A percentile compares a stretch with the other conserved stretches of the same genome.
Evolutionary conservation across 2,113 vertebrate genomes (phyloP).

Genomic region (Eulemur macaco): DNA sequence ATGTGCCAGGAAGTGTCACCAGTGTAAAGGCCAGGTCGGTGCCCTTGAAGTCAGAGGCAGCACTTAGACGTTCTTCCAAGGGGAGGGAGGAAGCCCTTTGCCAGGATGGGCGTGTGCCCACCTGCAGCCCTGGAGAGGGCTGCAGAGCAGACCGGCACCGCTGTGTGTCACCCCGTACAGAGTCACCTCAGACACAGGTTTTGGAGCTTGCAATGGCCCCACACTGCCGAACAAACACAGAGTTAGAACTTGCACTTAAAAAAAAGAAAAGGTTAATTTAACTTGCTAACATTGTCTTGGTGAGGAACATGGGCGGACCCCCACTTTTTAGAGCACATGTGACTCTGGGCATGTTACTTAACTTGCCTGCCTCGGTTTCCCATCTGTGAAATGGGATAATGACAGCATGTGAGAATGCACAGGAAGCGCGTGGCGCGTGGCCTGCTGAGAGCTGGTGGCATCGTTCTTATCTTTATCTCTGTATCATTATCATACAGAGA

Average conservation of each 20-base stretch:
- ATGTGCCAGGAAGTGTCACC: background rate
- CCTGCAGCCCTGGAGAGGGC: rapidly evolving
- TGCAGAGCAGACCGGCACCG: rapidly evolving
- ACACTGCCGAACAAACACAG: background rate
- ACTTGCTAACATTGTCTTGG: background rate
- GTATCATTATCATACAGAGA: too few relatives aligned
- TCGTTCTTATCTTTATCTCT: background rate
- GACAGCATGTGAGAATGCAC: background rate
- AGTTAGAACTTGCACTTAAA: background rate
- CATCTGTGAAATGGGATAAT: background rate
- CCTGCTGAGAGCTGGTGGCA: background rate
- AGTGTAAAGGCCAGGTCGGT: background rate
- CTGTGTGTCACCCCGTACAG: rapidly evolving
- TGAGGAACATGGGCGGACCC: background rate
- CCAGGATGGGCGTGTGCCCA: background rate
- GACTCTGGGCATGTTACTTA: background rate
- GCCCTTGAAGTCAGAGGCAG: background rate
- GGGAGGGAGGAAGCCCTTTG: background rate
- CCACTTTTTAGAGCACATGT: background rate
- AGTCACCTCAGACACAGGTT: background rate
- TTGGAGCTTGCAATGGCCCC: background rate
- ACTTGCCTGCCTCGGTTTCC: background rate
- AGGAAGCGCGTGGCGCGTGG: rapidly evolving
- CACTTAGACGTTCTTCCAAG: background rate
- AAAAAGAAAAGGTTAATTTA: background rate